phyloP scores from a whole-genome alignment of 1,140 invertebrate genomes.

The Arion vulgaris region DNA sequence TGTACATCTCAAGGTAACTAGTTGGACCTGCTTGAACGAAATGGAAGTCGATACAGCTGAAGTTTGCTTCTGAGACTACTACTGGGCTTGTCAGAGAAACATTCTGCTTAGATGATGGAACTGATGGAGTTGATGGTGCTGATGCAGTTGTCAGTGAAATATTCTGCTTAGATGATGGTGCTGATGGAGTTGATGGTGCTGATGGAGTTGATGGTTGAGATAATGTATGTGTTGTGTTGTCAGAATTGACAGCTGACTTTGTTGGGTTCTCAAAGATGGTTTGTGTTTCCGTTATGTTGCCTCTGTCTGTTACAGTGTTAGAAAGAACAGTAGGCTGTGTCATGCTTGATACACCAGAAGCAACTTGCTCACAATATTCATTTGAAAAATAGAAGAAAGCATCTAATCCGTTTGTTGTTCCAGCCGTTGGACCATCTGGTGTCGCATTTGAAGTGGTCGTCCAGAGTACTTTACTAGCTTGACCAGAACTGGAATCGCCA shows the following conservation, averaged over 20 bases:
- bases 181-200: neutral
- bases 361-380: too few species aligned
- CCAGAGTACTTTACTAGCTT: neutral
- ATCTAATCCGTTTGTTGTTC: slow-evolving; percentile 10
- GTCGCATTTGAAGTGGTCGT: neutral
- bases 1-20: neutral
- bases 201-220: neutral
- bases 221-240: neutral
- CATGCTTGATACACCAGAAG: too few species aligned
- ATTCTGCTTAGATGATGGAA: neutral
- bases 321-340: neutral
- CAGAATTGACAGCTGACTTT: neutral
- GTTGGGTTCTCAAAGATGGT: neutral
- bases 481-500: neutral
- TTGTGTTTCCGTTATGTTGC: neutral
- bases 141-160: neutral
- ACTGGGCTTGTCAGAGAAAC: neutral
- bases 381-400: neutral
- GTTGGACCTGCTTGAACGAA: neutral
- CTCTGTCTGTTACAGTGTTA: too few species aligned
- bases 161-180: neutral
- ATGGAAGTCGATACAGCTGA: neutral
- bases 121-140: neutral
- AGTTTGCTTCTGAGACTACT: neutral
- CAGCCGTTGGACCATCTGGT: neutral